Evolutionary conservation across 2,797 vertebrate genomes (phyloP).

Genomic region (Acanthopagrus latus): DNA sequence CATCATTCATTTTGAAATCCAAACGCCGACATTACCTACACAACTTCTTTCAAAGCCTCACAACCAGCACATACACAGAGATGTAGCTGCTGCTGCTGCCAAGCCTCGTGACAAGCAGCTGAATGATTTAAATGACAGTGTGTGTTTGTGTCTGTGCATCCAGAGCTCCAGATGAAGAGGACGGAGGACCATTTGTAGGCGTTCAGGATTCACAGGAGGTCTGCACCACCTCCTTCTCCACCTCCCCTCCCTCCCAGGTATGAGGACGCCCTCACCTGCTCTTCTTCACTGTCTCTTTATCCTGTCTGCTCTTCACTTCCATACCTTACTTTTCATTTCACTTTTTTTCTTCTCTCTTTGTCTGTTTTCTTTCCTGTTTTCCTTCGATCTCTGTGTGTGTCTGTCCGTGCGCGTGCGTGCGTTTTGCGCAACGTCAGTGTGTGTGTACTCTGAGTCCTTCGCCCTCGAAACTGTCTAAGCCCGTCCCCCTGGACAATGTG

Average conservation of each 20-base stretch:
- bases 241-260: constrained; percentile 98
- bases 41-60: not conserved
- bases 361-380: constrained; percentile 42
- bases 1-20: not conserved
- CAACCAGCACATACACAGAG: not conserved
- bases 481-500: constrained; percentile 94
- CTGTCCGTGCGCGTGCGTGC: not conserved
- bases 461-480: constrained; percentile 94
- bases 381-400: not conserved
- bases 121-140: not conserved
- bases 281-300: constrained; percentile 13
- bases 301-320: constrained; percentile 40
- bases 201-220: constrained; percentile 98
- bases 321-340: constrained; percentile 52
- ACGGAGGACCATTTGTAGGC: constrained; percentile 85
- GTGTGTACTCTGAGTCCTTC: constrained; percentile 96
- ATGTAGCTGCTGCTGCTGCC: not conserved
- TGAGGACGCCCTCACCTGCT: not conserved
- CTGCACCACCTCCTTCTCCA: constrained; percentile 98
- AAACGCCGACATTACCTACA: not conserved
- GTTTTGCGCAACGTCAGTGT: constrained; percentile 86
- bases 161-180: constrained; percentile 91
- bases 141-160: constrained; percentile 16
- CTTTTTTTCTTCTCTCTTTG: constrained; percentile 62
- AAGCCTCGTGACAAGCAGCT: not conserved